Percentiles rank a stretch among this genome's conserved stretches.
Evolutionary conservation across 2,888 invertebrate genomes (phyloP).

Genomic region (Macroteleia sp.): DNA sequence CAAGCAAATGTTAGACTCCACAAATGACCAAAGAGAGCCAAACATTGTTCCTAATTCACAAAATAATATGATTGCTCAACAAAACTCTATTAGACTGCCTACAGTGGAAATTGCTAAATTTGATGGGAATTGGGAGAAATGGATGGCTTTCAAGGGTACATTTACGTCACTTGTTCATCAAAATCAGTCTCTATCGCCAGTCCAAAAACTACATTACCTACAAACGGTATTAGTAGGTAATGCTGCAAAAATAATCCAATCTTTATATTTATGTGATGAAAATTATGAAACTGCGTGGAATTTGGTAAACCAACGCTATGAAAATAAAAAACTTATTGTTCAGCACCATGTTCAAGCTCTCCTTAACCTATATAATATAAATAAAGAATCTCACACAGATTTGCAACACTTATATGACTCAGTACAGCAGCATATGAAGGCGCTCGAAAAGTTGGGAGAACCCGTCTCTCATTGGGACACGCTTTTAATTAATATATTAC

Average conservation of each 20-base stretch:
- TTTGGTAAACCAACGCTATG: too few species aligned
- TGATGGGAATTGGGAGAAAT: constrained; percentile 10
- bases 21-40: too few species aligned
- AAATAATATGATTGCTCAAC: too few species aligned
- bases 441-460: not conserved
- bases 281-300: constrained; percentile 59
- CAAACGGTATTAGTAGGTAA: not conserved
- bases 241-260: not conserved
- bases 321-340: not conserved
- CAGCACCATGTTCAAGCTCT: constrained; percentile 1
- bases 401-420: not conserved
- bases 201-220: too few species aligned
- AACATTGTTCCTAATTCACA: too few species aligned
- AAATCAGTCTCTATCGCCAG: too few species aligned
- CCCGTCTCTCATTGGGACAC: constrained; percentile 3
- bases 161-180: too few species aligned
- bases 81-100: not conserved
- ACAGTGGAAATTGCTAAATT: constrained; percentile 1
- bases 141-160: too few species aligned
- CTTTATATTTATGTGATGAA: not conserved
- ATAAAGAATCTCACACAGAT: not conserved
- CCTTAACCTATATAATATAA: not conserved
- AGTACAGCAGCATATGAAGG: not conserved
- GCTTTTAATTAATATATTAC: not conserved
- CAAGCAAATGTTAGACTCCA: not conserved